These are phyloP conservation scores for Druon quercuslanigerum DNA, from an alignment of 1,140 invertebrate species.

Conservation along the genomic window DNA sequence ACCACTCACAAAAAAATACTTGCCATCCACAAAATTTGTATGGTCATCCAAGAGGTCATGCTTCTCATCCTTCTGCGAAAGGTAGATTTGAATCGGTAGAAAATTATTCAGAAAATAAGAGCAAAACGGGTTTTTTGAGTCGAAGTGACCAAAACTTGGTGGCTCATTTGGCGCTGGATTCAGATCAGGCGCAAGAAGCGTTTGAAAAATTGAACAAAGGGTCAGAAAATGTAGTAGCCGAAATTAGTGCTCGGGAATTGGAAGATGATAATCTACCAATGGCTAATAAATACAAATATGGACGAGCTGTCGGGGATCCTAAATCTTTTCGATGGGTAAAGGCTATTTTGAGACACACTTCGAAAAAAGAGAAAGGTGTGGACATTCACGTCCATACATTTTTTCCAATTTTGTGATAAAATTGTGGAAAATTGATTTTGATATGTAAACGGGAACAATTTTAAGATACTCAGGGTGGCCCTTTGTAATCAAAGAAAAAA, in stretches of 20 bases:
- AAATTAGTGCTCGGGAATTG: neutral
- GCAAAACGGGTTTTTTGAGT: neutral
- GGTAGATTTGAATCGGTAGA: neutral
- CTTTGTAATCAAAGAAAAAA: too few species aligned
- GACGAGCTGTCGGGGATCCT: neutral
- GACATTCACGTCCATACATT: too few species aligned
- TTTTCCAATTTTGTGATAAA: too few species aligned
- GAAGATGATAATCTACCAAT: neutral
- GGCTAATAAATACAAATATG: neutral
- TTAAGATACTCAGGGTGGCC: too few species aligned
- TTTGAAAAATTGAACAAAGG: constrained; percentile 6
- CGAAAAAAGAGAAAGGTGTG: too few species aligned
- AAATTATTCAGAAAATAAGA: neutral
- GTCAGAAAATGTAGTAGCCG: neutral
- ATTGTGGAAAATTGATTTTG: too few species aligned
- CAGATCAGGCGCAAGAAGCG: neutral
- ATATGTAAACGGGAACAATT: too few species aligned
- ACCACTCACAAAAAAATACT: neutral
- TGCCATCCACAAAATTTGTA: neutral
- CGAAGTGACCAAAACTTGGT: constrained; percentile 3
- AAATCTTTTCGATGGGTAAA: neutral
- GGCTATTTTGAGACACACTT: neutral
- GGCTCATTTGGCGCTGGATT: neutral
- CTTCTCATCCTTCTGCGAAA: neutral
- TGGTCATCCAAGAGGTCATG: constrained; percentile 10